Conservation (phyloP, 2,888 invertebrate species). For the Nephrotoma flavescens region DNA sequence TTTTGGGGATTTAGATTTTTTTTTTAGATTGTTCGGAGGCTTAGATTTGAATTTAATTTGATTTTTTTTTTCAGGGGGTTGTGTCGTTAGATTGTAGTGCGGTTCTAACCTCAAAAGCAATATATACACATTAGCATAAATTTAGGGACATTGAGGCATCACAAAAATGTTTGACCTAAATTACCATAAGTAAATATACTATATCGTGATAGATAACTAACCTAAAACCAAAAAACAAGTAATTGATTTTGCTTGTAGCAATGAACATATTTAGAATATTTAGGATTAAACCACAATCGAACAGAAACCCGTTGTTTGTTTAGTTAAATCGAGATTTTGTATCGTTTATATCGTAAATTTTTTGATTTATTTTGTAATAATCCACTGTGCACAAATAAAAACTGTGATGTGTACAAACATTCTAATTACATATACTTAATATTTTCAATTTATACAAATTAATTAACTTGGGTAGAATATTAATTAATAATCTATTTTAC, state of each 20-base stretch:
- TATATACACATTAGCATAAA: neutral
- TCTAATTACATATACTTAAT: neutral
- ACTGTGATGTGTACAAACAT: too few species aligned
- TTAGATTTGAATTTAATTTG: neutral
- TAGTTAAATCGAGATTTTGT: neutral
- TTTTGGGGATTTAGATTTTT: neutral
- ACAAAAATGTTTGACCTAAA: neutral
- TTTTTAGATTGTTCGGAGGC: neutral
- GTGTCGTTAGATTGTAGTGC: neutral
- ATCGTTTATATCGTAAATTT: too few species aligned
- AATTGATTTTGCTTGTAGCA: neutral
- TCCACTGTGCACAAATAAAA: too few species aligned
- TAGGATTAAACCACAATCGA: neutral
- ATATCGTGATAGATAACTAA: neutral
- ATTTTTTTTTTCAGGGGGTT: neutral
- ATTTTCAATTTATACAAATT: neutral
- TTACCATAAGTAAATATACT: neutral
- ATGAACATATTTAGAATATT: neutral
- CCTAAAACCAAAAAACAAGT: neutral
- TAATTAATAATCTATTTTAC: neutral
- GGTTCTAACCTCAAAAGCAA: neutral
- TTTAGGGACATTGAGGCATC: neutral
- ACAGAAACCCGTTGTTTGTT: neutral
- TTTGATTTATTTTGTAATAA: too few species aligned
- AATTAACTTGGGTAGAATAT: neutral